phyloP scores from a whole-genome alignment of 2,113 vertebrate genomes.

The Heloderma charlesbogerti region DNA sequence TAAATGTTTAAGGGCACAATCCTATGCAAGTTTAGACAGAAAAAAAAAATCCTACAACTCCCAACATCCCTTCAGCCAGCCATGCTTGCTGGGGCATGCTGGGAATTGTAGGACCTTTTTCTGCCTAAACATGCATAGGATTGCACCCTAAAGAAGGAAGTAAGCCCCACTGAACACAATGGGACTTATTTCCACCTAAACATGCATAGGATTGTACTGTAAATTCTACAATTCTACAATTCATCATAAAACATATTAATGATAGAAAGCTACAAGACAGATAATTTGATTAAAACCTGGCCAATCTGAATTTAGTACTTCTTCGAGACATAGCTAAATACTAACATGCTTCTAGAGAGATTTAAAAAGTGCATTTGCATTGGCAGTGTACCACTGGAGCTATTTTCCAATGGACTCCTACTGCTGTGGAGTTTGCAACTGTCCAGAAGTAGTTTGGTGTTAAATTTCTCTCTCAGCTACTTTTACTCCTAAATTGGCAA shows the following conservation, averaged over 20 bases:
- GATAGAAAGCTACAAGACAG: background rate
- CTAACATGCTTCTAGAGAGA: background rate
- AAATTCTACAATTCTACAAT: background rate
- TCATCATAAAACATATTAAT: background rate
- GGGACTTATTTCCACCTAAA: background rate
- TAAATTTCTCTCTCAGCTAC: background rate
- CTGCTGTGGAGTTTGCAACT: background rate
- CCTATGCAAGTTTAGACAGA: too few species aligned
- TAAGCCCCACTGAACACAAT: background rate
- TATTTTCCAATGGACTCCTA: background rate
- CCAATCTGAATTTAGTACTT: background rate
- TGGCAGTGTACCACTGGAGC: background rate
- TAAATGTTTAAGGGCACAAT: too few species aligned
- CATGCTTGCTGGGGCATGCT: too few species aligned
- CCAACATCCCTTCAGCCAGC: too few species aligned
- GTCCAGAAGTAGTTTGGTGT: background rate
- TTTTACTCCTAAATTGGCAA: background rate
- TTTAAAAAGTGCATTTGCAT: background rate
- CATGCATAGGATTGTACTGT: background rate
- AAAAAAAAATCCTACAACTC: too few species aligned
- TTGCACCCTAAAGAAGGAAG: too few species aligned
- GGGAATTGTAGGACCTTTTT: too few species aligned
- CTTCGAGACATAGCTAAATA: background rate
- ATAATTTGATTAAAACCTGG: background rate
- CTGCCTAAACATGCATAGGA: too few species aligned